Evolutionary conservation across 53 echinoderm and acorn worm genomes (phyloP), one percentile per base, ranked within the genome.

Genomic region (Mesocentrotus franciscanus): DNA sequence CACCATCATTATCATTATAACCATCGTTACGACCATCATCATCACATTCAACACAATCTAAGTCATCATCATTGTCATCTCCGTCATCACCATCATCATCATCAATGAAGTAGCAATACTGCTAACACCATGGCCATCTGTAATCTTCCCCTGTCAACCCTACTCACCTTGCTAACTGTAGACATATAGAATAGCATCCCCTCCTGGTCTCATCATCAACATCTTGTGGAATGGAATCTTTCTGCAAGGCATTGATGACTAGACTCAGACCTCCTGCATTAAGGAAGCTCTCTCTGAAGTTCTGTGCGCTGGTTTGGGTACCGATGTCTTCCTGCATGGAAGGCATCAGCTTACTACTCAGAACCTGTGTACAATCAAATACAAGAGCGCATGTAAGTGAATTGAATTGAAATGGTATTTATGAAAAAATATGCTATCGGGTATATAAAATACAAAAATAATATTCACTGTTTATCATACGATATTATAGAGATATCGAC

Each of bases 271-370:
- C 99, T 76, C 99, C 99, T 27, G 99, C 97, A 29, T 97, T 98
- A 68, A 98, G 94, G 90, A 99, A 99, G 78, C 96, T 97, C 96
- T 99, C 99, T 71, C 99, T 61, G 95, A 99, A 99, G 91, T 94
- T 97, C 94, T 97, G 97, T 35, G 97, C 96, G 66, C 97, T 97
- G 78, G 96, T 95, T 91, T 97, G 97, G 17, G 97, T 97, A 72
- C 94, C 97, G 58, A 95, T 96, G 95, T 98, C 98, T 60, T 98
- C 99, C 49, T 99, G 99, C 58, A 96, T 95, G 7, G 99, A 97
- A 16, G 99, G 99, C 95, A 99, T 96, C 92, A 99, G 97, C 58
- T 97, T 96, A 85, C 98, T 98, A 83, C 98, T 99, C n/a, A 99
- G 93, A 22, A 99, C 98, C 98, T 98, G 70, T 90, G 8, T 17